Evolutionary conservation across 2,888 invertebrate species (phyloP), one percentile per base, ranked within the genome.

Genomic region (Macaria liturata): DNA sequence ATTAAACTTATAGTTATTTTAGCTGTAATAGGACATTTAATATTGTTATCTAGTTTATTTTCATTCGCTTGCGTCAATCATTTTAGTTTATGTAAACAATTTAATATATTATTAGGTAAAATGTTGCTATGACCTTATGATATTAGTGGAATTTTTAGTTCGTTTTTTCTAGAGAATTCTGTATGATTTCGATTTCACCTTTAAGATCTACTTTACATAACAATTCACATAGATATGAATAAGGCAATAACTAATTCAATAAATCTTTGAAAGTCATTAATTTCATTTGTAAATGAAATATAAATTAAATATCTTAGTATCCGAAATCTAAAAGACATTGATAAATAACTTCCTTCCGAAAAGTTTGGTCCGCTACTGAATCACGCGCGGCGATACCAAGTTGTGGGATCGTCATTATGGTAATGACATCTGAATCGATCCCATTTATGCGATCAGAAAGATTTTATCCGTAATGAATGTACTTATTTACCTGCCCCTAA

Each of bases 321-420:
- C 5, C 8, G 39, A 39, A 52, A 45, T 44, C 32, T 44, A 34
- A 5, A 5, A 44, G 32, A 32, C 52, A 40, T 57, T 48, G 51
- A 48, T 57, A 57, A 52, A 57, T 57, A 52, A 52, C 51, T 52
- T 57, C 51, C 44, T 57, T 49, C 46, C 50, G 37, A 52, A 48
- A 54, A 54, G 43, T 57, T 52, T n/a, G 48, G 32, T 34, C 32
- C 44, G 48, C 30, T 52, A 57, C 47, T 57, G 57, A 52, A 57
- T 57, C 52, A 57, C 57, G 51, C 49, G 9, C 43, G 34, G 20
- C 40, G 42, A 49, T 37, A 9, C 40, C 43, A 51, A 50, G 9
- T 46, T 49, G 49, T 32, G 40, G 46, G 32, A 46, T 52, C 44
- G 42, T 20, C 39, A 51, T 57, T 57, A 52, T 51, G 43, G 30